Evolutionary conservation across 2,888 invertebrate species (phyloP), one percentile per base, ranked within the genome.

Genomic region (Athalia circularis): DNA sequence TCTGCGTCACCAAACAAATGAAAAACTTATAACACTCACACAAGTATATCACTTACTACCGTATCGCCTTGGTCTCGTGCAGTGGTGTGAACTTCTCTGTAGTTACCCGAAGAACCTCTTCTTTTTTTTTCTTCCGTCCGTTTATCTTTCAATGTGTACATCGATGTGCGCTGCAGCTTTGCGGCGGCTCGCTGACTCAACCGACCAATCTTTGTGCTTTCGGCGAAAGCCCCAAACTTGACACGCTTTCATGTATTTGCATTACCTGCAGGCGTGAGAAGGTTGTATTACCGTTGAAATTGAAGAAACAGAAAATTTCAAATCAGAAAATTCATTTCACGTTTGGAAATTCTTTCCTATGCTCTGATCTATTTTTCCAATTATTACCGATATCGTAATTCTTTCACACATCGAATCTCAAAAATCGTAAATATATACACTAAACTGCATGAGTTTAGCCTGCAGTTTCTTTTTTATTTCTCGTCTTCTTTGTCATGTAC

Each of bases 1-100:
- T 80, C 82, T 81, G 81, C 84, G 85, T 84, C 85, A 83, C 79
- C 75, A 64, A 74, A 47, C 78, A 72, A 64, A 64, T 72, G 72
- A 77, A 77, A 78, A 74, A 78, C 72, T 48, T 52, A 74, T 72
- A 52, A 70, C 54, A 78, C 45, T 47, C 65, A 48, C 29, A 61
- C 47, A 47, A 13, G 57, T n/a, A 62, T 29, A 29, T 2, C 29
- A 29, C 29, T 29, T 29, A 29, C 29, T 29, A 59, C 47, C 15
- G 72, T 59, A 15, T 29, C 59, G 59, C 47, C 72, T 43, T 29
- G 43, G 57, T 65, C 29, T 29, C 29, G 47, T 8, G 57, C 45
- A 8, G 72, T 72, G 54, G 47, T 72, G 47, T 47, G 45, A 72
- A 57, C 11, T 72, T 45, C 57, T 59, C 47, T 72, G 72, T 59